A percentile compares a stretch with the other conserved stretches of the same genome.
Evolutionary conservation across 1,140 invertebrate genomes (phyloP).

Genomic region (Drosophila bifasciata): DNA sequence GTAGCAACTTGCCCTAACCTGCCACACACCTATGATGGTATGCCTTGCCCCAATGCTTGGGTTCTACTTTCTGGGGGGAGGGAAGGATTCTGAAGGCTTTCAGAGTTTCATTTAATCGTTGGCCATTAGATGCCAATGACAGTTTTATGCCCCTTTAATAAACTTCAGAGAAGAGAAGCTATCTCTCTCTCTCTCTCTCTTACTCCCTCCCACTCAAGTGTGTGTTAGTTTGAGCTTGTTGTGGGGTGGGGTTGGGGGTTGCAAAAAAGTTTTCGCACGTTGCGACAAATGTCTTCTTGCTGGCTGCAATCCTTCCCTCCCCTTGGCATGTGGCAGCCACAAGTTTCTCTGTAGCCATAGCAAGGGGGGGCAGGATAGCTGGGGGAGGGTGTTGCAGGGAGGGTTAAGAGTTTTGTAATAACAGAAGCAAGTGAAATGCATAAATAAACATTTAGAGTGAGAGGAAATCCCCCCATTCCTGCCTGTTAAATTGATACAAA

Average conservation of each 20-base stretch:
- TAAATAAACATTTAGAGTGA: conserved; percentile 60
- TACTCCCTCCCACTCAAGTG: not conserved
- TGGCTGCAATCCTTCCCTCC: conserved; percentile 45
- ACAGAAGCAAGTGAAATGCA: conserved; percentile 64
- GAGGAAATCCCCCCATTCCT: not conserved
- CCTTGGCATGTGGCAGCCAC: conserved; percentile 28
- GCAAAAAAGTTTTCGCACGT: conserved; percentile 71
- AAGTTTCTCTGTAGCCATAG: conserved; percentile 28
- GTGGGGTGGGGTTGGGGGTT: not conserved
- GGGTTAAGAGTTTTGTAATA: conserved; percentile 26
- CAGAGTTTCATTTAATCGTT: conserved; percentile 64
- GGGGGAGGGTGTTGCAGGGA: not conserved
- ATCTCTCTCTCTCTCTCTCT: not conserved
- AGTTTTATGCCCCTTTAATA: conserved; percentile 83
- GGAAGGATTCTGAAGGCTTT: conserved; percentile 5
- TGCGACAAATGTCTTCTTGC: conserved; percentile 69
- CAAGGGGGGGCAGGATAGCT: not conserved
- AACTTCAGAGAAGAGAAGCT: conserved; percentile 64
- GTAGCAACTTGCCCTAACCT: too few species aligned
- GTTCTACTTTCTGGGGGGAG: conserved; percentile 21
- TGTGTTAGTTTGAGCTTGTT: not conserved
- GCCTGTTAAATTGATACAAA: conserved; percentile 77
- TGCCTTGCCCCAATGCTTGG: too few species aligned
- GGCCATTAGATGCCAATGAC: conserved; percentile 77
- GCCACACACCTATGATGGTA: too few species aligned